Evolutionary conservation across 2,888 invertebrate genomes (phyloP).

Genomic region (Hololepta plana): DNA sequence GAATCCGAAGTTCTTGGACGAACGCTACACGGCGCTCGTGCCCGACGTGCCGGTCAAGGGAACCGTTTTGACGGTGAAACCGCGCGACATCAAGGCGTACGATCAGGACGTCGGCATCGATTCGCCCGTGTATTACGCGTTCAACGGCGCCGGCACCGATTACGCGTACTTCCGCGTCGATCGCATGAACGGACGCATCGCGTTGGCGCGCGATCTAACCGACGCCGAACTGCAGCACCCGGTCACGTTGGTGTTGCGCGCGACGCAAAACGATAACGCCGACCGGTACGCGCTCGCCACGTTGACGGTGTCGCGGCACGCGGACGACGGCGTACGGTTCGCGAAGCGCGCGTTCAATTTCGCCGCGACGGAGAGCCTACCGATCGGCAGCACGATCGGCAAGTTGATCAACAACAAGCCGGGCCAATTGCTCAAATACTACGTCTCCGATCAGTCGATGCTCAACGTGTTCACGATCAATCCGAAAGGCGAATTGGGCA

Average conservation of each 20-base stretch:
- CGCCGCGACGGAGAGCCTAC: slow-evolving; percentile 57
- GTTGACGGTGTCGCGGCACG: slow-evolving; percentile 42
- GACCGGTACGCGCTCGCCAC: slow-evolving; percentile 79
- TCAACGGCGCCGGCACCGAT: slow-evolving; percentile 43
- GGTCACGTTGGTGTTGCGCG: slow-evolving; percentile 64
- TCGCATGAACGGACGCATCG: slow-evolving; percentile 39
- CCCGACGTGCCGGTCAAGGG: slow-evolving; percentile 45
- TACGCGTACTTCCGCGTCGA: slow-evolving; percentile 44
- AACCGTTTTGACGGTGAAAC: slow-evolving; percentile 44
- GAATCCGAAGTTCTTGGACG: slow-evolving; percentile 65
- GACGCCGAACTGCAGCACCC: slow-evolving; percentile 46
- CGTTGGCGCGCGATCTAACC: slow-evolving; percentile 36
- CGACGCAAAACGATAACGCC: slow-evolving; percentile 56
- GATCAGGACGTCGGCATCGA: slow-evolving; percentile 71
- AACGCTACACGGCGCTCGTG: slow-evolving; percentile 45
- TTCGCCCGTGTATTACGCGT: slow-evolving; percentile 51
- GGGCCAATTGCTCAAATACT: slow-evolving; percentile 50
- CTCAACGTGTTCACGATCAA: slow-evolving; percentile 60
- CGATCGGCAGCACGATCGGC: slow-evolving; percentile 52
- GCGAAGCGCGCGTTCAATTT: slow-evolving; percentile 50
- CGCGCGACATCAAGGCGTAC: slow-evolving; percentile 53
- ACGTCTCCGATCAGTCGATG: slow-evolving; percentile 55
- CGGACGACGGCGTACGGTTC: slow-evolving; percentile 35
- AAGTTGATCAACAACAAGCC: slow-evolving; percentile 49
- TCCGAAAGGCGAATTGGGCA: slow-evolving; percentile 59